Evolutionary conservation across 92 coral and sea anemone species (phyloP).

Genomic region (Parazoanthus darwini): DNA sequence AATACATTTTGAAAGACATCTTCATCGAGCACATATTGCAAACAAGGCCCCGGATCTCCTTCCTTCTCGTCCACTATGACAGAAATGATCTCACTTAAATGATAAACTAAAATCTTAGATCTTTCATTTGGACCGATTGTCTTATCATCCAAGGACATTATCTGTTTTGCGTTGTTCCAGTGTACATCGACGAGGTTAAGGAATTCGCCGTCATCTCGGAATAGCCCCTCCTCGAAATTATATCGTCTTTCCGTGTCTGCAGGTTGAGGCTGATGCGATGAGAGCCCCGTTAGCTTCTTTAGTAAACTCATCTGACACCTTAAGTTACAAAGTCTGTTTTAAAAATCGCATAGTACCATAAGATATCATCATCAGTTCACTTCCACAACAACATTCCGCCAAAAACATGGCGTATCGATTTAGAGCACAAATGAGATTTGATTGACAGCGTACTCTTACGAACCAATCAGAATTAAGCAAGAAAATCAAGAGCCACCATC

Average conservation of each 20-base stretch:
- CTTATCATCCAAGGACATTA: constrained; percentile 80
- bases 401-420: constrained; percentile 12
- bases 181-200: constrained; percentile 77
- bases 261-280: constrained; percentile 65
- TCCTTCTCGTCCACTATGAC: constrained; percentile 89
- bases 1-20: constrained; percentile 78
- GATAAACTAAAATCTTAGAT: constrained; percentile 84
- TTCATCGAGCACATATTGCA: constrained; percentile 86
- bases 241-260: constrained; percentile 62
- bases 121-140: constrained; percentile 79
- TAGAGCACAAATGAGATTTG: background rate
- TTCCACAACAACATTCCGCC: constrained; percentile 19
- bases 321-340: background rate
- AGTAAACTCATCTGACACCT: constrained; percentile 68
- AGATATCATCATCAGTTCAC: background rate
- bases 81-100: constrained; percentile 81
- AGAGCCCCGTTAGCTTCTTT: constrained; percentile 73
- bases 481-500: background rate
- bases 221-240: constrained; percentile 33
- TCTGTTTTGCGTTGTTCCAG: constrained; percentile 82
- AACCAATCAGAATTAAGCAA: constrained; percentile 29
- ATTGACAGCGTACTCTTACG: background rate
- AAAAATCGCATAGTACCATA: constrained; percentile 13
- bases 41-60: constrained; percentile 89
- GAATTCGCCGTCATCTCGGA: constrained; percentile 60